Percentiles rank a stretch among this genome's conserved stretches.
phyloP scores from a whole-genome alignment of 1,140 invertebrate species.

The Bombus pascuorum region DNA sequence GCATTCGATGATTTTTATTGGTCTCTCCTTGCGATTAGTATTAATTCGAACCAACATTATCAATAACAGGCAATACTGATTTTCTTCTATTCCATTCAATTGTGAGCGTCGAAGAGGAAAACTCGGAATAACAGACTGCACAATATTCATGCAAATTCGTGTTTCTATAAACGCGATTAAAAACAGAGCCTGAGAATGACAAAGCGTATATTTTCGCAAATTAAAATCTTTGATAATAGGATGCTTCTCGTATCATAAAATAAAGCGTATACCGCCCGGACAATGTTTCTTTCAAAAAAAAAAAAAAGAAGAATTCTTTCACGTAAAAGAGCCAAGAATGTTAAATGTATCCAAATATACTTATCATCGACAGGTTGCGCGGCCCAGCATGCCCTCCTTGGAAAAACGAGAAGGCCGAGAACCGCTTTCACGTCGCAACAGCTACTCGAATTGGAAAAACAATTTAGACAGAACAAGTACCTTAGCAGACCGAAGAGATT shows the following conservation, averaged over 20 bases:
- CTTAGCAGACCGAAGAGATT: constrained; percentile 98
- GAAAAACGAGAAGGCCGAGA: constrained; percentile 96
- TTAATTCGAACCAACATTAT: constrained; percentile 45
- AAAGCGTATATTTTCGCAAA: too few species aligned
- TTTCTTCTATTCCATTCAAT: not conserved
- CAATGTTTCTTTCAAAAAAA: too few species aligned
- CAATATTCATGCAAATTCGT: not conserved
- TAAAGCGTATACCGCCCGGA: too few species aligned
- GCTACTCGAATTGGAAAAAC: constrained; percentile 97
- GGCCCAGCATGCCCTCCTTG: constrained; percentile 90
- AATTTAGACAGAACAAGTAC: constrained; percentile 99
- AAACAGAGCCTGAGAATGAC: not conserved
- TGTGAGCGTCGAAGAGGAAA: fast-evolving
- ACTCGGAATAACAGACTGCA: not conserved
- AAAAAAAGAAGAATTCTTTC: too few species aligned
- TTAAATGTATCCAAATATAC: too few species aligned
- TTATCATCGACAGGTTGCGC: constrained; percentile 79
- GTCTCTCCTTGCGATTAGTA: constrained; percentile 39
- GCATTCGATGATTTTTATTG: constrained; percentile 82
- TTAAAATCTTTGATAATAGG: too few species aligned
- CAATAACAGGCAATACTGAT: not conserved
- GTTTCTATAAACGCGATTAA: too few species aligned
- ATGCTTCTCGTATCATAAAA: too few species aligned
- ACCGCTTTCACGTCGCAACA: constrained; percentile 99
- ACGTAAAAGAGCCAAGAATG: too few species aligned